Base-by-base conservation (phyloP, 2,113 vertebrate genomes). In the Otolemur garnettii region DNA sequence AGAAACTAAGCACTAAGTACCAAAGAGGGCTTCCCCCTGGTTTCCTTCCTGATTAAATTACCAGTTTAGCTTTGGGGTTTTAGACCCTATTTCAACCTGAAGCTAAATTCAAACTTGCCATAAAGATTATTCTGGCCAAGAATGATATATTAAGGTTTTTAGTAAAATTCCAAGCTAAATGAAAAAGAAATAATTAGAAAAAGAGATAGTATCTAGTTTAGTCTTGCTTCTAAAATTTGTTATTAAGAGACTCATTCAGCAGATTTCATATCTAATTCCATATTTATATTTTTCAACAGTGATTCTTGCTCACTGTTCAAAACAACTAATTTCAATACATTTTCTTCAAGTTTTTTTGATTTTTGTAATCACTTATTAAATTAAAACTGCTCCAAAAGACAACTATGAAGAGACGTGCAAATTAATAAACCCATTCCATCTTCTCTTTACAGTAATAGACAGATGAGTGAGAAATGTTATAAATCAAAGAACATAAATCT, bases 361-460 rank as follows among this genome's bases (percentile, higher is more conserved):
- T 91, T 95, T 92, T 17, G 33, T n/a, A 93, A 90, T 64, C 22
- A 93, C 28, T 84, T 18, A 83, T 80, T 91, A 91, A 91, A 93
- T 77, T 59, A 91, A 94, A 86, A 72, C 13, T 72, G 66, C 60
- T 90, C 42, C 53, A 84, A 87, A 95, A 90, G 64, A 50, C 30
- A 77, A 77, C 5, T 26, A 38, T n/a, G 7, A 50, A 79, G 80
- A 96, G 18, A 53, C 60, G 15, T 71, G 0, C 50, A 90, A 90
- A 77, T 42, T 81, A n/a, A 83, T 0, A 7, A 28, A 15, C 35
- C 11, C 5, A 4, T 26, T 30, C 22, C 7, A 30, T 57, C 59
- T 87, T 62, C 26, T 71, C 60, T 96, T 62, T n/a, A 62, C 1
- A 79, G 45, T 26, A 24, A 94, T 26, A 10, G 38, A 83, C 3